phyloP scores from a whole-genome alignment of 2,797 vertebrate genomes.

The Euphonia xanthogaster region DNA sequence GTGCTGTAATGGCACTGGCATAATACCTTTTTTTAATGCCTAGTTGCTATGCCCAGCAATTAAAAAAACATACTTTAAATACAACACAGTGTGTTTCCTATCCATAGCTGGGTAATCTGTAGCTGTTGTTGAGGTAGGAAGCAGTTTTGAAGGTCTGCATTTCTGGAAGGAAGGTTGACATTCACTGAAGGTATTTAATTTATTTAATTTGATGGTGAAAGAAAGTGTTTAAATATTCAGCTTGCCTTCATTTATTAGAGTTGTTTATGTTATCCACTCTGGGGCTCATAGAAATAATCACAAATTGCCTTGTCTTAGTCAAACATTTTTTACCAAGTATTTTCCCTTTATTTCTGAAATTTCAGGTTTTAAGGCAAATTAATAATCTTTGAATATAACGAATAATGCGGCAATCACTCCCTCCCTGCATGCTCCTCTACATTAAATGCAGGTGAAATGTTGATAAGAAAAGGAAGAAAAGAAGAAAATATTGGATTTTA shows the following conservation, averaged over 20 bases:
- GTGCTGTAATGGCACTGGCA: not conserved
- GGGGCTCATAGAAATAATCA: not conserved
- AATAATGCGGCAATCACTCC: not conserved
- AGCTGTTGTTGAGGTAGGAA: not conserved
- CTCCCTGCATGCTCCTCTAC: not conserved
- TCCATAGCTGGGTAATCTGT: not conserved
- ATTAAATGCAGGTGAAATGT: not conserved
- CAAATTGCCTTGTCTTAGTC: not conserved
- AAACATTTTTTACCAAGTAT: not conserved
- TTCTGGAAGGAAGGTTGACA: not conserved
- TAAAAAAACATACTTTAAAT: not conserved
- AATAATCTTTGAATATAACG: not conserved
- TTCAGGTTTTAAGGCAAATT: not conserved
- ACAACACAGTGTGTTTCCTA: not conserved
- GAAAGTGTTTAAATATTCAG: not conserved
- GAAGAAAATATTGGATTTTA: not conserved
- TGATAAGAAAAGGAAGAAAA: not conserved
- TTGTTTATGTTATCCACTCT: not conserved
- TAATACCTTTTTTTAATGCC: not conserved
- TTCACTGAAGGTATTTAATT: not conserved
- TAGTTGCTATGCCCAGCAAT: not conserved
- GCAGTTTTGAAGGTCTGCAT: not conserved
- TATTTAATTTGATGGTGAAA: not conserved
- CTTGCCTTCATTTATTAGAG: not conserved
- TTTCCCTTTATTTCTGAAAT: conserved; percentile 1